Conservation (phyloP, 2,113 vertebrate species). For the Lepus americanus region DNA sequence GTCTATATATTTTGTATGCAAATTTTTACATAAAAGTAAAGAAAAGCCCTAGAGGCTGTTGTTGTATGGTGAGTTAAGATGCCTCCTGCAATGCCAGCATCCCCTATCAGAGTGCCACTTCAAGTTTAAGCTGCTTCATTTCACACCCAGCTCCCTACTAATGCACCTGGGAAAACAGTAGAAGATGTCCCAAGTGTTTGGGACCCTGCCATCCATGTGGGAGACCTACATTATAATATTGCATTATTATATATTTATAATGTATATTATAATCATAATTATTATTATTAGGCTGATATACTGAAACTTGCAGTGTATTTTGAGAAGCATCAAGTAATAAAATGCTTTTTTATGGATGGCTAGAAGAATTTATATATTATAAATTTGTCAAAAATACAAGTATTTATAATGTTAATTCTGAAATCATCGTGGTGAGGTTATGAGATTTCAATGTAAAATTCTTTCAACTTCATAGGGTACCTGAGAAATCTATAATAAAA, state of each 20-base stretch:
- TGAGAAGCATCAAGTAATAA: background rate
- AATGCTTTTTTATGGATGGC: background rate
- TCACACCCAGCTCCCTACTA: no score
- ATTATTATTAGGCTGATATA: background rate
- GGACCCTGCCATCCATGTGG: no score
- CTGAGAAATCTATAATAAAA: background rate
- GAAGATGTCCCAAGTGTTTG: no score
- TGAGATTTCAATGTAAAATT: background rate
- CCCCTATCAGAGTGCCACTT: no score
- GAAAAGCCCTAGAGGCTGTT: no score
- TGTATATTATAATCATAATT: background rate
- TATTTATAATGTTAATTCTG: background rate
- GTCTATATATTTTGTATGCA: background rate
- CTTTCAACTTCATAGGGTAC: background rate
- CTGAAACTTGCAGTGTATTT: background rate
- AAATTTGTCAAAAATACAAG: background rate
- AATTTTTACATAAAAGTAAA: background rate
- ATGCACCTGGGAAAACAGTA: no score
- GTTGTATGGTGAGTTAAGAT: no score
- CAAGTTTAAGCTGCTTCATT: no score
- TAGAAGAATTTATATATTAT: background rate
- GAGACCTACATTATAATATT: no score
- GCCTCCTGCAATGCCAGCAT: no score
- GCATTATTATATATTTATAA: background rate
- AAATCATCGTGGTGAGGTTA: background rate